These are phyloP conservation scores for Tenthredo mesomela DNA, from an alignment of 2,888 invertebrate genomes.

Conservation along the genomic window DNA sequence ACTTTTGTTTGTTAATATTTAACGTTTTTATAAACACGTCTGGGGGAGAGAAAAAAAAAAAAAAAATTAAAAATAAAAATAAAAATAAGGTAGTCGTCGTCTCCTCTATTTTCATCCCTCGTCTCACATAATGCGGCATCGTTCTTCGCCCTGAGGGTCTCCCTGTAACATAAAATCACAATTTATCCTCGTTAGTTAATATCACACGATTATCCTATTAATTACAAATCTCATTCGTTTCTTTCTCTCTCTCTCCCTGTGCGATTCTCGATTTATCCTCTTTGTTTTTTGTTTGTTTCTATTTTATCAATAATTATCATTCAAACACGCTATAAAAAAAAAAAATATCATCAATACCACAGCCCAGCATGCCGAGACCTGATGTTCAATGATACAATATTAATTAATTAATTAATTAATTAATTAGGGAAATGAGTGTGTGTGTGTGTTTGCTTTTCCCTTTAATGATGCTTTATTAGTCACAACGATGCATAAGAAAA, in stretches of 20 bases:
- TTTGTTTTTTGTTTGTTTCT: not conserved
- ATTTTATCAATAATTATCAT: too few species aligned
- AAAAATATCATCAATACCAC: not conserved
- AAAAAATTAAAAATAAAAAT: too few species aligned
- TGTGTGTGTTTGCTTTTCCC: not conserved
- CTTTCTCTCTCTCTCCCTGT: not conserved
- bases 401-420: too few species aligned
- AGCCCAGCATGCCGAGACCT: conserved; percentile 47
- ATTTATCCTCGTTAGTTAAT: conserved; percentile 32
- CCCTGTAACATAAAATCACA: conserved; percentile 73
- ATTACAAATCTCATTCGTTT: not conserved
- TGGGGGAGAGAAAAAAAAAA: not conserved
- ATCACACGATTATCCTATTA: not conserved
- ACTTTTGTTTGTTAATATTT: not conserved
- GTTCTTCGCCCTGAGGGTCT: conserved; percentile 79
- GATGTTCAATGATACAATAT: not conserved
- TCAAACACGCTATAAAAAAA: not conserved
- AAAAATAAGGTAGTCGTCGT: too few species aligned
- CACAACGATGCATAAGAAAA: conserved; percentile 41
- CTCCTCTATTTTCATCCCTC: not conserved
- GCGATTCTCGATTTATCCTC: not conserved
- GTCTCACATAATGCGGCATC: conserved; percentile 81
- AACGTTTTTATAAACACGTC: conserved; percentile 14
- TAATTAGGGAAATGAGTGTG: too few species aligned
- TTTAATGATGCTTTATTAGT: conserved; percentile 34